Evolutionary conservation across 2,113 vertebrate species (phyloP), one percentile per base, ranked within the genome.

Genomic region (Eubucco bourcierii): DNA sequence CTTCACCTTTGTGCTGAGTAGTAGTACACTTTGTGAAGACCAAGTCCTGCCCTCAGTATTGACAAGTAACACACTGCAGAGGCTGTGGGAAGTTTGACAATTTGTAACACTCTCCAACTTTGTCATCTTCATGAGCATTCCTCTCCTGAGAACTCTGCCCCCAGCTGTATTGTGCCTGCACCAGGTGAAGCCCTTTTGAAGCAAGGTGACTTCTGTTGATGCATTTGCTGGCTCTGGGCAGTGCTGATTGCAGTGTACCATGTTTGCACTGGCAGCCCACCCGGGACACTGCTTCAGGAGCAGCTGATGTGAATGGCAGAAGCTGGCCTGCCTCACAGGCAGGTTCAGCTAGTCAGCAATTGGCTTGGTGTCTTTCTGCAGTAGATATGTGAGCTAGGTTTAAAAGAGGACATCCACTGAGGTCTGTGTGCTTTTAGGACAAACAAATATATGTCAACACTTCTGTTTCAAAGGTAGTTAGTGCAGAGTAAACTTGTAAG

Each of bases 401-500:
- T 84, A 58, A 71, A 73, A 68, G 31, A 34, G 2, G 9, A 10
- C 65, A 39, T 12, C 73, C 28, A 23, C 21, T 46, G 70, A 64
- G 19, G 14, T 61, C 24, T 65, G 2, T 56, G 64, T 86, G 66
- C 59, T 87, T 86, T 75, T 59, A 63, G 60, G 80, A 46, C 9
- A 46, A 79, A 24, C n/a, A 44, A 63, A 65, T 68, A 21, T 27
- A 15, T 39, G 10, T 52, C 47, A 82, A 68, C 6, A 17, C 64
- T 58, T 61, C 12, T 80, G 6, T 70, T 87, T 85, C 46, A 80
- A 78, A n/a, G 68, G 63, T 91, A 84, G 80, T 61, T 91, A 84
- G 80, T 61, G 27, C 5, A 65, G 58, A 39, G 50, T 1, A 0
- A 52, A 10, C 33, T 78, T 78, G 23, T 27, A 78, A 53, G 17